These are phyloP conservation scores for Oreotrochilus melanogaster DNA, from an alignment of 2,113 vertebrate genomes.

Conservation along the genomic window DNA sequence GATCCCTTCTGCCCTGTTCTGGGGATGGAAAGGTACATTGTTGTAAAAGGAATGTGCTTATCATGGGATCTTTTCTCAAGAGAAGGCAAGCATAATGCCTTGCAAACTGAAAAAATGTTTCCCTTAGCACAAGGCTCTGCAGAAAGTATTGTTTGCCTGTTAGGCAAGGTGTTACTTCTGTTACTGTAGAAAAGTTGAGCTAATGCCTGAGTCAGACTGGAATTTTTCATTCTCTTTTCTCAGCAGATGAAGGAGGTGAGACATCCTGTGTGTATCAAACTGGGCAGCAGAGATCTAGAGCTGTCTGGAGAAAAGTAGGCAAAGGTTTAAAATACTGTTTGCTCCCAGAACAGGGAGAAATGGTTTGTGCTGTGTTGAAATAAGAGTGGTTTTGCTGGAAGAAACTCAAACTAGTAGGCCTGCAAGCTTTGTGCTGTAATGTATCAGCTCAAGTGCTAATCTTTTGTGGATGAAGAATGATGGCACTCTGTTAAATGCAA, in stretches of 20 bases:
- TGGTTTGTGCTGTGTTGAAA: neutral
- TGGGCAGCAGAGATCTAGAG: neutral
- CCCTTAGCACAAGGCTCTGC: neutral
- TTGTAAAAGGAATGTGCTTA: neutral
- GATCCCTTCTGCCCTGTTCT: neutral
- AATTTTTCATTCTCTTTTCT: neutral
- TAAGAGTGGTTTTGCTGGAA: neutral
- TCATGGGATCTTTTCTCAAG: neutral
- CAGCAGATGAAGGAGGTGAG: neutral
- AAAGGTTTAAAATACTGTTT: neutral
- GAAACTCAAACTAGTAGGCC: neutral
- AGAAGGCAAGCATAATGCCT: neutral
- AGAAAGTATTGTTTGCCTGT: neutral
- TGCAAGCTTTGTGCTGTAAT: neutral
- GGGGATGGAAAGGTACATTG: neutral
- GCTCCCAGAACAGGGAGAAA: accelerated
- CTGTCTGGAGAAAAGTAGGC: neutral
- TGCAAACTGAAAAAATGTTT: neutral
- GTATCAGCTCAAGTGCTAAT: neutral
- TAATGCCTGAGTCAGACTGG: neutral
- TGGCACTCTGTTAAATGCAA: neutral
- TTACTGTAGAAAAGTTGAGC: neutral
- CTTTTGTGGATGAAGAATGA: neutral
- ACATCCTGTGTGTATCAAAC: neutral
- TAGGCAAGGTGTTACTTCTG: neutral